Percentiles rank a stretch among this genome's conserved stretches.
Evolutionary conservation across 2,797 vertebrate genomes (phyloP).

Genomic region (Sebastes vulpes): DNA sequence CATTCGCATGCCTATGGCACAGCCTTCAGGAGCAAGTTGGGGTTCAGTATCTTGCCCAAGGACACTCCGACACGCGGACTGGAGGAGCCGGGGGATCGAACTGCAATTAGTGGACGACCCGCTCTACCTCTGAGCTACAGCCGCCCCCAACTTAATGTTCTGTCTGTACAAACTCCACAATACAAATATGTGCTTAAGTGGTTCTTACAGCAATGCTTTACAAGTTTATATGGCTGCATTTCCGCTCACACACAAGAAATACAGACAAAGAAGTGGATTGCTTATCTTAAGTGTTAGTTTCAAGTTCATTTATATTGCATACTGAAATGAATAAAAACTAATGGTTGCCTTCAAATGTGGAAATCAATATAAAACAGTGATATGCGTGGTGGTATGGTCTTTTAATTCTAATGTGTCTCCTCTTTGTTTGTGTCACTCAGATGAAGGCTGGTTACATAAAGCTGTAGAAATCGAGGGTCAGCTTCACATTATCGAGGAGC

Average conservation of each 20-base stretch:
- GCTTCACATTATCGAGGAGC: conserved; percentile 94
- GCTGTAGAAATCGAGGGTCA: conserved; percentile 88
- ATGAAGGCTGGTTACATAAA: conserved; percentile 96
- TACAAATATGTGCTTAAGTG: neutral
- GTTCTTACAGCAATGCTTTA: neutral
- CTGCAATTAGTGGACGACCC: no score
- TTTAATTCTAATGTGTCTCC: neutral
- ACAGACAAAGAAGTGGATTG: neutral
- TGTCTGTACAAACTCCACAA: neutral
- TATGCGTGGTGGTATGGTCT: neutral
- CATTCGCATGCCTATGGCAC: no score
- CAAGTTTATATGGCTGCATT: neutral
- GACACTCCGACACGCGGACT: no score
- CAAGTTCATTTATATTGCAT: neutral
- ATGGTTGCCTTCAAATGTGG: neutral
- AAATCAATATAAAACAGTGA: neutral
- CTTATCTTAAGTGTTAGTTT: neutral
- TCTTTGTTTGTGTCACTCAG: conserved; percentile 72
- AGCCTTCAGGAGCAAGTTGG: no score
- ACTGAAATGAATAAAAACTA: neutral
- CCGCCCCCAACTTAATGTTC: neutral
- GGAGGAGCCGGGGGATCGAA: no score
- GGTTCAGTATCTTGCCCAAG: no score
- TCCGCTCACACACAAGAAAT: neutral
- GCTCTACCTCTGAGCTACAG: no score